phyloP scores from a whole-genome alignment of 2,113 vertebrate genomes.

The Tupaia tana region DNA sequence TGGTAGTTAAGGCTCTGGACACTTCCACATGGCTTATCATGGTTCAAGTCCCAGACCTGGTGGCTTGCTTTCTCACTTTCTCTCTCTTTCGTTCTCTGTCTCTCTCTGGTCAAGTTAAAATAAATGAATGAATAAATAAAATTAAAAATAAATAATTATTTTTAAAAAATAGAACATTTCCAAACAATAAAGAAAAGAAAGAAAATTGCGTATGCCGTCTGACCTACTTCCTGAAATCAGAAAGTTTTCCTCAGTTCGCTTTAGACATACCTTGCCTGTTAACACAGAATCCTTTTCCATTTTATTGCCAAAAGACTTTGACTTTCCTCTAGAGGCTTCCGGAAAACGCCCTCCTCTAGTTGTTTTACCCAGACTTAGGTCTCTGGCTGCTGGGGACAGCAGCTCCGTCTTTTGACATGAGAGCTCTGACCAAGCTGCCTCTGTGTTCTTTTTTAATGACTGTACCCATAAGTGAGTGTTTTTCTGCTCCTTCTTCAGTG shows the following conservation, averaged over 20 bases:
- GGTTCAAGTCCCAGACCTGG: no score
- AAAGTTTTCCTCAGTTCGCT: neutral
- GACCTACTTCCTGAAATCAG: neutral
- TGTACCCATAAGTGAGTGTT: neutral
- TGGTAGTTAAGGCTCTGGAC: no score
- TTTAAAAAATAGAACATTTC: neutral
- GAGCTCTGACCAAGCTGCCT: neutral
- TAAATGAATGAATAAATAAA: no score
- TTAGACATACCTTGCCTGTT: neutral
- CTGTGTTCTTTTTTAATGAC: neutral
- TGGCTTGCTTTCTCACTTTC: no score
- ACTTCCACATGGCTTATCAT: no score
- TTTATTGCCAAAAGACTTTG: neutral
- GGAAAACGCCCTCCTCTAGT: neutral
- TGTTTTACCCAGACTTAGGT: neutral
- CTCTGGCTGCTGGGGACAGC: neutral
- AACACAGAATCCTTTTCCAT: neutral
- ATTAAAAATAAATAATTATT: neutral
- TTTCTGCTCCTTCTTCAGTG: neutral
- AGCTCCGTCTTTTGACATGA: neutral
- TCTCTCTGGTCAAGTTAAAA: no score
- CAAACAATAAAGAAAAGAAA: slow-evolving; percentile 6
- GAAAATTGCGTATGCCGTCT: neutral
- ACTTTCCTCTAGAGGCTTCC: neutral
- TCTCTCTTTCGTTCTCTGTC: no score